Evolutionary conservation across 2,888 invertebrate genomes (phyloP).

Genomic region (Dichetophora obliterata): DNA sequence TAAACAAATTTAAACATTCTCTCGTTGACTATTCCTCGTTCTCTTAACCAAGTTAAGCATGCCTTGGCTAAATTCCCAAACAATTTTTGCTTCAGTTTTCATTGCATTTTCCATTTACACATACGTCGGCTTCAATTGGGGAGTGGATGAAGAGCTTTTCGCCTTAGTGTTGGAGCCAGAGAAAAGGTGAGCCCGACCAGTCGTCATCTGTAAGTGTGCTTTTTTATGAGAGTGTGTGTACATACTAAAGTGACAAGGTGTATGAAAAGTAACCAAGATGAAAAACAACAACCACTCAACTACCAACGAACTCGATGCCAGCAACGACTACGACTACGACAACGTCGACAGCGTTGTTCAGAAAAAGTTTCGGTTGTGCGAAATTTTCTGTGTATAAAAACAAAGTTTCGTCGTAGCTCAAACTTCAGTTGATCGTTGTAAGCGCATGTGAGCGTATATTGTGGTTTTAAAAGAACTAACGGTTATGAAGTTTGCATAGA

Average conservation of each 20-base stretch:
- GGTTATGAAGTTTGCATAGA: slow-evolving; percentile 40
- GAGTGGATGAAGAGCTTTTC: background rate
- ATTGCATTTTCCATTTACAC: background rate
- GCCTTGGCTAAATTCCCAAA: background rate
- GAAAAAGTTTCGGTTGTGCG: slow-evolving; percentile 25
- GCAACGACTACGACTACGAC: background rate
- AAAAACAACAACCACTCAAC: background rate
- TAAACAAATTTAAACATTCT: background rate
- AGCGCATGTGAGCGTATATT: slow-evolving; percentile 53
- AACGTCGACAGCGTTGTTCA: background rate
- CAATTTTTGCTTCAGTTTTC: background rate
- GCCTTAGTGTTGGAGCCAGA: background rate
- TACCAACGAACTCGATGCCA: slow-evolving; percentile 3
- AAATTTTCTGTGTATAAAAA: slow-evolving; percentile 55
- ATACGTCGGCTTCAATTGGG: background rate
- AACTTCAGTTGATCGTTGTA: slow-evolving; percentile 60
- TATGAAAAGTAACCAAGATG: background rate
- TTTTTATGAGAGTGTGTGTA: background rate
- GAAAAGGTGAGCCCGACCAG: slow-evolving; percentile 3
- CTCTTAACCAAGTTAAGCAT: background rate
- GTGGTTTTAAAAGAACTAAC: slow-evolving; percentile 30
- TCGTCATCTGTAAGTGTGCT: background rate
- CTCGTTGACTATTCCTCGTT: background rate
- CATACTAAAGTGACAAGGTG: background rate
- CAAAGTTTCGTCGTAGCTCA: slow-evolving; percentile 51